Conservation (phyloP, 2,888 invertebrate species). For the Apoderus coryli region DNA sequence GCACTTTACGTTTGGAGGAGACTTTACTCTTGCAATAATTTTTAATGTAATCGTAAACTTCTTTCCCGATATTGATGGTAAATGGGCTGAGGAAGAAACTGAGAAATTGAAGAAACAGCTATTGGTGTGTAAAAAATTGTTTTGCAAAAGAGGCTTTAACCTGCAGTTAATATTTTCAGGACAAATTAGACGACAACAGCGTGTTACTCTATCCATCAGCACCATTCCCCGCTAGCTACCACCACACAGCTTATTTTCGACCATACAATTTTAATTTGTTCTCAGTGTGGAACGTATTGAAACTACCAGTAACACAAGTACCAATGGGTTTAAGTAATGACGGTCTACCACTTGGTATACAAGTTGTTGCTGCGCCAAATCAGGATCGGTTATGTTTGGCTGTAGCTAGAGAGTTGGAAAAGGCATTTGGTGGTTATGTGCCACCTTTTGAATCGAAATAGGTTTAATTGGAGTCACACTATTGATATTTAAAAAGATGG, state of each 20-base stretch:
- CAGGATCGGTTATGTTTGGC: conserved; percentile 61
- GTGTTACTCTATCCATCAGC: conserved; percentile 73
- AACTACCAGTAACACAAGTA: conserved; percentile 71
- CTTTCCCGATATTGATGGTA: conserved; percentile 46
- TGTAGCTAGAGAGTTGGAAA: conserved; percentile 55
- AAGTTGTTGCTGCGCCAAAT: conserved; percentile 56
- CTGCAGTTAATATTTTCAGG: conserved; percentile 39
- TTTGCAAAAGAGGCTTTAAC: too few relatives aligned
- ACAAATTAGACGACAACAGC: conserved; percentile 59
- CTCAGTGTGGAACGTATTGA: conserved; percentile 70
- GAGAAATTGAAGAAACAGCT: conserved; percentile 43
- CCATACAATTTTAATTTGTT: conserved; percentile 78
- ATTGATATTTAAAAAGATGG: too few relatives aligned
- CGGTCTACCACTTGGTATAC: conserved; percentile 67
- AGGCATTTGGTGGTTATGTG: conserved; percentile 55
- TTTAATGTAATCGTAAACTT: conserved; percentile 49
- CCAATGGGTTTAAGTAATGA: conserved; percentile 58
- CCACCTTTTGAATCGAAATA: conserved; percentile 35
- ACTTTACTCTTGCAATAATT: conserved; percentile 53
- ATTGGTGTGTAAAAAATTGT: too few relatives aligned
- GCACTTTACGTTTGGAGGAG: conserved; percentile 44
- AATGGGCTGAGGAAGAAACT: conserved; percentile 49
- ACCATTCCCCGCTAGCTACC: conserved; percentile 67
- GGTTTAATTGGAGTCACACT: too few relatives aligned
- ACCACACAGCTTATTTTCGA: conserved; percentile 60